Evolutionary conservation across 2,113 vertebrate species (phyloP), one percentile per base, ranked within the genome.

Genomic region (Passer domesticus): DNA sequence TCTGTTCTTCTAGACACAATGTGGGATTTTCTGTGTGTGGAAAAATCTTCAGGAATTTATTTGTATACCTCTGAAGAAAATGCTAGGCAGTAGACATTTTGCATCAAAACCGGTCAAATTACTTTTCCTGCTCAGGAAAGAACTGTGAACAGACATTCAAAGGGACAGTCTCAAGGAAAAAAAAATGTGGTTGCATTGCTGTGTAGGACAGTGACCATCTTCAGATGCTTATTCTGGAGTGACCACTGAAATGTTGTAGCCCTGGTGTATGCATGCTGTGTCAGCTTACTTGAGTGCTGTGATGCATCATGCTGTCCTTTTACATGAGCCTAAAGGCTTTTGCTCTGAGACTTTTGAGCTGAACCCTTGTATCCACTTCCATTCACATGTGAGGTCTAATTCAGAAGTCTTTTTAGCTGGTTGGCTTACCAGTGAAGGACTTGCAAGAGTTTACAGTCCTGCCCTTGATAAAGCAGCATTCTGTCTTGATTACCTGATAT

Each of bases 261-360:
- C 30, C 30, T 68, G 3, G 44, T 14, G 21, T 21, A 10, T 2
- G 1, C 5, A 2, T 50, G 30, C 33, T 68, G 4, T 80, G n/a
- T 30, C 39, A 15, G 0, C 7, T 49, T 35, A 18, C 28, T 37
- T 23, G 28, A 41, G 55, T 64, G 35, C 44, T 76, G 5, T 67
- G 47, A 64, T 46, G 50, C 66, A 21, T 90, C 15, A 4, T 7
- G 4, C 39, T 69, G 17, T 31, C 43, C n/a, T 37, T 87, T 72
- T 37, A 78, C 27, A 23, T 7, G 6, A 67, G 18, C 25, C 60
- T 49, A 20, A 35, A 69, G 78, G 43, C 28, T 67, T 66, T 58
- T 17, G 1, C 24, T n/a, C 0, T 0, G 64, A 66, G 53, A 0
- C 20, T 46, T 68, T 13, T 25, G 37, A 58, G 22, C 56, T 46